Percentiles rank a stretch among this genome's conserved stretches.
These are phyloP conservation scores for Paelopatides confundens DNA, from an alignment of 53 echinoderm and acorn worm genomes.

Conservation along the genomic window DNA sequence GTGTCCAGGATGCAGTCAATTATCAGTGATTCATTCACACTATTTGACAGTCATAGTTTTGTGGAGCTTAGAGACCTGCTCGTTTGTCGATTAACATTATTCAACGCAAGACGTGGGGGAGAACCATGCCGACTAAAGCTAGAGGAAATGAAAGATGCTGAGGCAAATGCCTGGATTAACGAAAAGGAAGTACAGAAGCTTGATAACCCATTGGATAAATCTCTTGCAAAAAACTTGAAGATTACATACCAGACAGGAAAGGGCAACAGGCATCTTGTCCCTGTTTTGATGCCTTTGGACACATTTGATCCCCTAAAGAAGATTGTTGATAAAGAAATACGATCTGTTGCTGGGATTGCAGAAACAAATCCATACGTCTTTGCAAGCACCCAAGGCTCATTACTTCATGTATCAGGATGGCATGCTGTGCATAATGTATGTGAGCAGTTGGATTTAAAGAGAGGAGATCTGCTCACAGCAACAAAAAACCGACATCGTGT, in stretches of 20 bases:
- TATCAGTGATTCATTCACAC: neutral
- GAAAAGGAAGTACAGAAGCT: constrained; percentile 9
- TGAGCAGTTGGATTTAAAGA: constrained; percentile 42
- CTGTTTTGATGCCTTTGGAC: constrained; percentile 65
- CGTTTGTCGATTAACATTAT: constrained; percentile 66
- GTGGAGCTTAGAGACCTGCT: constrained; percentile 51
- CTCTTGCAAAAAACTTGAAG: constrained; percentile 47
- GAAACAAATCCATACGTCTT: constrained; percentile 2
- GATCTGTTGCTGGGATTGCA: neutral
- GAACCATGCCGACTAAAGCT: constrained; percentile 37
- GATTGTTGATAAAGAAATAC: neutral
- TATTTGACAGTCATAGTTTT: constrained; percentile 55
- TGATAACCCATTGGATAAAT: constrained; percentile 41
- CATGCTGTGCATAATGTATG: constrained; percentile 38
- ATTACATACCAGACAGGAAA: constrained; percentile 73
- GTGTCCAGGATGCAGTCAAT: neutral
- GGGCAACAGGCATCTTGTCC: constrained; percentile 71
- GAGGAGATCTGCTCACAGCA: constrained; percentile 40
- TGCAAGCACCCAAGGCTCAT: neutral
- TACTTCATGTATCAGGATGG: constrained; percentile 24
- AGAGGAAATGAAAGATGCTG: constrained; percentile 41
- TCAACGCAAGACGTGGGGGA: constrained; percentile 73
- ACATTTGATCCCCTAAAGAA: constrained; percentile 56
- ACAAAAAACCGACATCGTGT: constrained; percentile 65
- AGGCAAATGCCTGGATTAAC: constrained; percentile 18